Evolutionary conservation across 2,888 invertebrate species (phyloP), one percentile per base, ranked within the genome.

Genomic region (Phengaris arion): DNA sequence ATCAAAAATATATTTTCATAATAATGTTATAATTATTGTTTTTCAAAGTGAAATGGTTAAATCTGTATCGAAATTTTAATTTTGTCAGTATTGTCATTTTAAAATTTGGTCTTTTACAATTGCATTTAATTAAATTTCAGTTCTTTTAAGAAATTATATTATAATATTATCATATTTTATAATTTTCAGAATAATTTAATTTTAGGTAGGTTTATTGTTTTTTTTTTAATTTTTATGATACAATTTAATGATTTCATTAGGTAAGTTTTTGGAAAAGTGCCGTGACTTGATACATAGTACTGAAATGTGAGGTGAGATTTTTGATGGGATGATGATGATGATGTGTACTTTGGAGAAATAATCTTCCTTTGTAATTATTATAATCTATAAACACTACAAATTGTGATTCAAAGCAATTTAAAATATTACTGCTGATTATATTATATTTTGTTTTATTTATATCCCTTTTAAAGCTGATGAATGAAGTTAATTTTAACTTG

Each of bases 401-500:
- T 93, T 93, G 93, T 93, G 93, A 93, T 93, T 93, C 88, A 87
- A 92, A 92, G 91, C 93, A 93, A 93, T 93, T 93, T 91, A 91
- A 91, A 93, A 93, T 93, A 93, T 91, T 93, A 93, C 92, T 90
- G 93, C 93, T 93, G 93, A 93, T 90, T 92, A 92, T 86, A 87
- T 80, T 74, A 74, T n/a, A 45, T 79, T 78, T 81, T 79, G 86
- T 89, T 90, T 92, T 89, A 89, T 89, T 85, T 75, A 35, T 83
- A 74, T 10, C 52, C 75, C 64, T 35, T 68, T 5, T 35, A 4
- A 55, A 64, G 35, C 35, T 35, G 35, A 22, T 22, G 0, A 22
- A 22, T 22, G 22, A 22, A 22, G 35, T 35, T 4, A 35, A 35
- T 35, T 2, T 35, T 4, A 3, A n/a, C n/a, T n/a, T 35, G 35